Conservation (phyloP, 1,140 invertebrate species). For the Gerris buenoi region DNA sequence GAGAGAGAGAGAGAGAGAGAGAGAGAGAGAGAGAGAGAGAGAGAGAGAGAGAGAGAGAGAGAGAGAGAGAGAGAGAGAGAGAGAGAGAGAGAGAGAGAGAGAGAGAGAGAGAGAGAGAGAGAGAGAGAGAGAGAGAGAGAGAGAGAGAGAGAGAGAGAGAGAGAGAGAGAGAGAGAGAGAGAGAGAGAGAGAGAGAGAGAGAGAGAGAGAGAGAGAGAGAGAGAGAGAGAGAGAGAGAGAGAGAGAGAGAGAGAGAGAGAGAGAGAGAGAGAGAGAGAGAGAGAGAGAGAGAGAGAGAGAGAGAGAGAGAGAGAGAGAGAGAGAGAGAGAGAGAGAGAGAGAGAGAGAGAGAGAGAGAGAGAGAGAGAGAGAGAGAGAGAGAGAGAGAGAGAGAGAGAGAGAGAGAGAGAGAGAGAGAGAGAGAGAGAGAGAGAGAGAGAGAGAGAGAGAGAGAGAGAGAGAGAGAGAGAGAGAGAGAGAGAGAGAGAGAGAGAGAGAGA, state of each 20-base stretch:
- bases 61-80: too few relatives aligned
- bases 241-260: constrained; percentile 7
- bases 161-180: too few relatives aligned
- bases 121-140: too few relatives aligned
- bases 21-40: too few relatives aligned
- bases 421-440: constrained; percentile 2
- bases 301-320: constrained; percentile 5
- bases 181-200: too few relatives aligned
- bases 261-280: constrained; percentile 8
- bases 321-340: constrained; percentile 13
- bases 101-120: too few relatives aligned
- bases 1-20: too few relatives aligned
- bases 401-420: background rate
- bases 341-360: constrained; percentile 9
- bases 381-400: background rate
- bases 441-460: constrained; percentile 10
- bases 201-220: too few relatives aligned
- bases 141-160: too few relatives aligned
- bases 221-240: too few relatives aligned
- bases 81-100: too few relatives aligned
- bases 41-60: too few relatives aligned
- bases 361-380: background rate
- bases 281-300: constrained; percentile 1
- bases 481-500: constrained; percentile 5
- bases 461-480: constrained; percentile 10